These are phyloP conservation scores for Ceyx margarethae DNA, from an alignment of 2,113 vertebrate species.

Conservation along the genomic window DNA sequence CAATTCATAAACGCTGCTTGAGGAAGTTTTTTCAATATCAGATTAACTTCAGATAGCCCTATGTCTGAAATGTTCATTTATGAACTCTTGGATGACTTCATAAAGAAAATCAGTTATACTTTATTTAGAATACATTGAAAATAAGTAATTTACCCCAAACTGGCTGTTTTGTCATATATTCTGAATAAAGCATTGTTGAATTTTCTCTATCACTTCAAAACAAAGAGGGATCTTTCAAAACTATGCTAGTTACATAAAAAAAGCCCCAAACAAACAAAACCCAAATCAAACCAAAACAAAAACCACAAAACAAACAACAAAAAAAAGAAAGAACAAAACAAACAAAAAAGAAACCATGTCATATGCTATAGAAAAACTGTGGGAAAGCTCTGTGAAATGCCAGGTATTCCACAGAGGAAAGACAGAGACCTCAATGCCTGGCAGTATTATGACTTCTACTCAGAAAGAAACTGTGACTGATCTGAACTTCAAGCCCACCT, in stretches of 20 bases:
- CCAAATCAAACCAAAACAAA: too few species aligned
- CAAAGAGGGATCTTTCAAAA: not conserved
- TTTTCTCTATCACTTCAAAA: not conserved
- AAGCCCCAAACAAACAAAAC: not conserved
- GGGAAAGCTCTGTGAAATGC: not conserved
- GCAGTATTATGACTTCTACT: not conserved
- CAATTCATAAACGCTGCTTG: not conserved
- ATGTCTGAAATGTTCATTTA: not conserved
- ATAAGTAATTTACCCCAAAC: not conserved
- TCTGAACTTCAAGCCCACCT: not conserved
- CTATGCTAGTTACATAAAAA: not conserved
- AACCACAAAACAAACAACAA: too few species aligned
- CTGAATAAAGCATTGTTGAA: not conserved
- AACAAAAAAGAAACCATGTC: not conserved
- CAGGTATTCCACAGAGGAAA: not conserved
- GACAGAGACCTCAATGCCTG: not conserved
- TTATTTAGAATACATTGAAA: not conserved
- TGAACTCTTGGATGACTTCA: not conserved
- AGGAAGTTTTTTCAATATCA: not conserved
- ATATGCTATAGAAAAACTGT: not conserved
- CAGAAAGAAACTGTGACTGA: not conserved
- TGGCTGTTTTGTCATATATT: not conserved
- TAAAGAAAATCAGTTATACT: not conserved
- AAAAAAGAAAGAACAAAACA: too few species aligned
- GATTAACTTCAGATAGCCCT: not conserved